Evolutionary conservation across 2,888 invertebrate species (phyloP).

Genomic region (Myathropa florea): DNA sequence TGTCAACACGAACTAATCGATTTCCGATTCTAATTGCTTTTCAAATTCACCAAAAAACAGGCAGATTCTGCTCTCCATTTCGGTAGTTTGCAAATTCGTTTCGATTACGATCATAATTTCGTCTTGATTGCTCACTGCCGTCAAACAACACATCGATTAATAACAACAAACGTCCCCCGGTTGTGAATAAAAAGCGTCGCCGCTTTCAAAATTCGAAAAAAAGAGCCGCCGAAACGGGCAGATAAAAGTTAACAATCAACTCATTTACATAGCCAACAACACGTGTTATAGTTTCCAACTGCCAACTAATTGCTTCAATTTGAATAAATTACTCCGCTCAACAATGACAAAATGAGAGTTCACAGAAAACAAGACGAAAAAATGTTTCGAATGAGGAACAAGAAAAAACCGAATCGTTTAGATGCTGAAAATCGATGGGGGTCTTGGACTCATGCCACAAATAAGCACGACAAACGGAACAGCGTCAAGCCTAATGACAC

Average conservation of each 20-base stretch:
- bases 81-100: not conserved
- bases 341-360: constrained; percentile 22
- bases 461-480: constrained; percentile 1
- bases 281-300: constrained; percentile 60
- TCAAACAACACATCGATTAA: not conserved
- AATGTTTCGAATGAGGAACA: not conserved
- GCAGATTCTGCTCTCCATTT: not conserved
- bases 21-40: too few relatives aligned
- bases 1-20: too few relatives aligned
- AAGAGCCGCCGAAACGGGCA: not conserved
- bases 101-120: not conserved
- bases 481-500: constrained; percentile 54
- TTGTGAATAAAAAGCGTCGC: constrained; percentile 36
- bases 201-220: constrained; percentile 14
- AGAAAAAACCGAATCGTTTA: not conserved
- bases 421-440: constrained; percentile 57
- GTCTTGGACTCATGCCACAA: constrained; percentile 12
- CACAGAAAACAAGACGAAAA: not conserved
- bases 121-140: not conserved
- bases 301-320: constrained; percentile 65
- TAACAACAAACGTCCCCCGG: constrained; percentile 27
- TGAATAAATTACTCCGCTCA: constrained; percentile 50
- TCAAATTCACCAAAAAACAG: too few relatives aligned
- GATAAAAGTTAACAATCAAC: not conserved
- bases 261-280: constrained; percentile 60